Evolutionary conservation across 2,113 vertebrate genomes (phyloP).

Genomic region (Picathartes gymnocephalus): DNA sequence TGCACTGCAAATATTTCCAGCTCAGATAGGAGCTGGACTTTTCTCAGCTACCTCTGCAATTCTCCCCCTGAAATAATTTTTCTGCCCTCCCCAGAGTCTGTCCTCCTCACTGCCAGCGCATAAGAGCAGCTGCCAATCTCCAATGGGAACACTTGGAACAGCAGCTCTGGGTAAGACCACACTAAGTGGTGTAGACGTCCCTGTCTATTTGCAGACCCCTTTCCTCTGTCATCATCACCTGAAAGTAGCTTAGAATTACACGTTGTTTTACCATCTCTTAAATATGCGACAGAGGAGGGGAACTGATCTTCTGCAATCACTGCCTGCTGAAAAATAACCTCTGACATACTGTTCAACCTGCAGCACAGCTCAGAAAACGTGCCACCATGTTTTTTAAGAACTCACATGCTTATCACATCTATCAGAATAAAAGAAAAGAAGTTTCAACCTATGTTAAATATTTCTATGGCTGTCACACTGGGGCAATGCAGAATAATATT

Average conservation of each 20-base stretch:
- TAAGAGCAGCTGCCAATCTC: background rate
- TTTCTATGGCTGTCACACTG: background rate
- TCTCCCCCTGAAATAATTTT: background rate
- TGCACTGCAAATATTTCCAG: background rate
- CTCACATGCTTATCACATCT: background rate
- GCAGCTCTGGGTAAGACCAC: background rate
- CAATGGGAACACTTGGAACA: background rate
- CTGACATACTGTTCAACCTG: background rate
- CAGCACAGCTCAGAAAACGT: background rate
- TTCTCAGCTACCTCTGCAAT: background rate
- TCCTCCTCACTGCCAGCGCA: background rate
- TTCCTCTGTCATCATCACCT: background rate
- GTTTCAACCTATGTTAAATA: background rate
- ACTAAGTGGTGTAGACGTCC: background rate
- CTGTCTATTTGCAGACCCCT: background rate
- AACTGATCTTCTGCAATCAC: background rate
- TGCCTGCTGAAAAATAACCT: background rate
- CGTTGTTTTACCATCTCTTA: background rate
- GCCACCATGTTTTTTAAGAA: background rate
- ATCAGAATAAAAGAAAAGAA: background rate
- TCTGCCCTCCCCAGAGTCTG: background rate
- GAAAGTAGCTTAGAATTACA: background rate
- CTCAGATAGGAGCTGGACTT: background rate
- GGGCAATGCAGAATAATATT: background rate
- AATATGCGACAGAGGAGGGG: background rate